Conservation (phyloP, 2,113 vertebrate genomes). For the Coptodon rendalli region DNA sequence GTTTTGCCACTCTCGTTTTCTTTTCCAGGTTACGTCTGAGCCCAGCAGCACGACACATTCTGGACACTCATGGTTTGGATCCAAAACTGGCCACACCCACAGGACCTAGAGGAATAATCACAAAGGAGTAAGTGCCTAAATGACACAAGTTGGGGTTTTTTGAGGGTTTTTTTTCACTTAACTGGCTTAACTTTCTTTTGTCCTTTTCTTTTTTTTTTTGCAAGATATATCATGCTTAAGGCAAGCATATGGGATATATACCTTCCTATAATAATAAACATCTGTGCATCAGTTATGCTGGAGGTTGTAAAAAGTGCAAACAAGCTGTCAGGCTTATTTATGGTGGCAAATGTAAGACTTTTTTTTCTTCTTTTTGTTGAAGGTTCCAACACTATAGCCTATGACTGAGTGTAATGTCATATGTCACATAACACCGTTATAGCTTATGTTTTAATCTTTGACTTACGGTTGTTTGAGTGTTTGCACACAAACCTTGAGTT, state of each 20-base stretch:
- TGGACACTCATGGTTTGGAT: slow-evolving; percentile 83
- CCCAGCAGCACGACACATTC: slow-evolving; percentile 90
- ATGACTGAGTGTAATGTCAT: background rate
- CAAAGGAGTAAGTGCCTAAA: slow-evolving; percentile 85
- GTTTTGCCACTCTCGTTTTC: background rate
- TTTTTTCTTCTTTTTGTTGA: background rate
- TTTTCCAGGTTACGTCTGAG: slow-evolving; percentile 82
- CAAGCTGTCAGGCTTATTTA: background rate
- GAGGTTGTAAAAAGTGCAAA: background rate
- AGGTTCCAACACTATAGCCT: background rate
- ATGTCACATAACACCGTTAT: background rate
- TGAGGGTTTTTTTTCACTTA: background rate
- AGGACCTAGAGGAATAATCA: slow-evolving; percentile 88
- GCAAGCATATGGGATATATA: background rate
- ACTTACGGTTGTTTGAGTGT: background rate
- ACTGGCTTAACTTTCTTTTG: background rate
- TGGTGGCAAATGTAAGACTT: background rate
- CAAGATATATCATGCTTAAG: background rate
- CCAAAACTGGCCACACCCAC: slow-evolving; percentile 75
- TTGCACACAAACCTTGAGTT: background rate
- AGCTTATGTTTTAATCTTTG: background rate
- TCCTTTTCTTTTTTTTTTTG: background rate
- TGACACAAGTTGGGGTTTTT: background rate
- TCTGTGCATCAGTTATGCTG: background rate
- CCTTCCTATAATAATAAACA: background rate